Evolutionary conservation across 2,888 invertebrate genomes (phyloP).

Genomic region (Busseola fusca): DNA sequence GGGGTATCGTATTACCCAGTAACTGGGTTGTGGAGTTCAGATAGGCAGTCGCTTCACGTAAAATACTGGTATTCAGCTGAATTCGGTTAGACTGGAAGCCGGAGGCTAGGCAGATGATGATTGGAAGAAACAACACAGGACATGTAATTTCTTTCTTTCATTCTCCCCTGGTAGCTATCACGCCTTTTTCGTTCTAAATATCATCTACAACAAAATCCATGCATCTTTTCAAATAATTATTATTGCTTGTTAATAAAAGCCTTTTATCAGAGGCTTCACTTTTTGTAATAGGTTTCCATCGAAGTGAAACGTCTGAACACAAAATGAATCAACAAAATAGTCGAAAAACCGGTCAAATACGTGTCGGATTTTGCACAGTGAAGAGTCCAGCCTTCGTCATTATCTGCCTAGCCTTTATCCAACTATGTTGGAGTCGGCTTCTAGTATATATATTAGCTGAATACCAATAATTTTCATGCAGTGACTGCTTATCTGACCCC

Average conservation of each 20-base stretch:
- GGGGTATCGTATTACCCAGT: too few species aligned
- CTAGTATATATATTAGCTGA: too few species aligned
- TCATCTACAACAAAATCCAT: not conserved
- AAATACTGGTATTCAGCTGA: too few species aligned
- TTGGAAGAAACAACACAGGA: not conserved
- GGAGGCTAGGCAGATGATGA: too few species aligned
- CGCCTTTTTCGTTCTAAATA: not conserved
- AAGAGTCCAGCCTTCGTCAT: not conserved
- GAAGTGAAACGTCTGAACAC: not conserved
- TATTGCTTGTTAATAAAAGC: not conserved
- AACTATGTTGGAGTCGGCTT: too few species aligned
- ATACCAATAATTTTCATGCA: too few species aligned
- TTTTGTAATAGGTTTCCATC: not conserved
- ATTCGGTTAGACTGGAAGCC: too few species aligned
- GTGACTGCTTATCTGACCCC: too few species aligned
- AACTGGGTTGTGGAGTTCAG: too few species aligned
- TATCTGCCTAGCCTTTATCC: too few species aligned
- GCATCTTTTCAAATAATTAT: not conserved
- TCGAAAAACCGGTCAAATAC: not conserved
- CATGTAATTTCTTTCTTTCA: not conserved
- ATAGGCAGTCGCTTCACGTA: too few species aligned
- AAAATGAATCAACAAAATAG: not conserved
- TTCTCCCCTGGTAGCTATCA: not conserved
- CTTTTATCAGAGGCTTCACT: not conserved
- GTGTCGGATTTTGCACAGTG: not conserved